Base-by-base conservation (phyloP, 2,888 invertebrate species). In the Stegophylla sp. region DNA sequence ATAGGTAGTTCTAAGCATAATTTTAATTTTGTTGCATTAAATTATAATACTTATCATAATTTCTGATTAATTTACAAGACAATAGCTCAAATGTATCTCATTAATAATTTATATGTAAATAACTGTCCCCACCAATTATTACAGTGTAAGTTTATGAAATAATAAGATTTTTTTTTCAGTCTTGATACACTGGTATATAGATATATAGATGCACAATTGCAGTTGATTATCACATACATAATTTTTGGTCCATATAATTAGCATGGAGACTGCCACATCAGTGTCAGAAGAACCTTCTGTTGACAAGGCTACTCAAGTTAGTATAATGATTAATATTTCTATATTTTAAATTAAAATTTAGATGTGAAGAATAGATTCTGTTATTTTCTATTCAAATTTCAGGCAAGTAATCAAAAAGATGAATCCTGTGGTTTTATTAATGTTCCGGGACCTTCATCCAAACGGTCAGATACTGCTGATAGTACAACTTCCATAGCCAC, bases 201-300 rank as follows among this genome's bases (percentile, higher is more conserved):
- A 51, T 61, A 34, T 41, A 69, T 79, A 69, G 26, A 79, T 79
- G 79, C 48, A 34, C 59, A 1, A 45, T 61, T 61, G 69, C 0
- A 61, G 45, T 41, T 71, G 34, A 71, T 76, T 76, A 13, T 13
- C 20, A 43, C 17, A 12, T 51, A 34, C 12, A 15, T 26, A 71
- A 71, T 61, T 41, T 13, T 71, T 71, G 20, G 28, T 71, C 45
- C 9, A 71, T 51, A 61, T 59, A 51, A 61, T 79, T 63, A 26
- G 71, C 17, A 79, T 79, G 79, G 79, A 79, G 26, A 23, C 61
- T 61, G 61, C 23, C 23, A 3, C 71, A 61, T 23, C 61, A 17
- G 34, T 41, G 45, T 34, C 53, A 26, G 61, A 79, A 71, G 79
- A 79, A 28, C 41, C 69, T 51, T 69, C 59, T 63, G 34, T 51